Conservation (phyloP, 2,113 vertebrate species). For the Nicator chloris region DNA sequence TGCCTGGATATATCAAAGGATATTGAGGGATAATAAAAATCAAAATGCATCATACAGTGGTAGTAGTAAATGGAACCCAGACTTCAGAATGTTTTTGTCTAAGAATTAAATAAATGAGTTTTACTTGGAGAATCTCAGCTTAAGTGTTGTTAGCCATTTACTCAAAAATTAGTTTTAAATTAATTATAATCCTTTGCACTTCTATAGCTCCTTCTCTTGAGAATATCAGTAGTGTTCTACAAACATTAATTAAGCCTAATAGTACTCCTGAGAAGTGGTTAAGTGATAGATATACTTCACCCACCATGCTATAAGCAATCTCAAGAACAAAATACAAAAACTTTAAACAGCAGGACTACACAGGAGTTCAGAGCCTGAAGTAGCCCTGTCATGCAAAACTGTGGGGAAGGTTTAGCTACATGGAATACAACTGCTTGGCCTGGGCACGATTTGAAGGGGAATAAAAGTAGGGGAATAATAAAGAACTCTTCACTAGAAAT, state of each 20-base stretch:
- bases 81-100: background rate
- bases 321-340: background rate
- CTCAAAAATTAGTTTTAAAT: constrained; percentile 17
- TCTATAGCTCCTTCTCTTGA: constrained; percentile 26
- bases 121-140: background rate
- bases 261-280: constrained; percentile 43
- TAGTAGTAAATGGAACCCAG: background rate
- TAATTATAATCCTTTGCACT: constrained; percentile 37
- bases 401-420: background rate
- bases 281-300: constrained; percentile 19
- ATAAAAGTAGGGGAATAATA: background rate
- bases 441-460: background rate
- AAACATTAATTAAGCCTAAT: constrained; percentile 49
- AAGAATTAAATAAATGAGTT: background rate
- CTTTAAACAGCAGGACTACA: background rate
- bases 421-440: background rate
- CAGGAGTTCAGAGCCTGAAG: background rate
- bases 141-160: background rate
- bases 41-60: background rate
- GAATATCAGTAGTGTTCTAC: constrained; percentile 14
- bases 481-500: background rate
- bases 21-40: background rate
- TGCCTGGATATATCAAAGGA: background rate
- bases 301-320: background rate
- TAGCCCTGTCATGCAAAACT: background rate